Evolutionary conservation across 2,113 vertebrate genomes (phyloP).

Genomic region (Clupea harengus): DNA sequence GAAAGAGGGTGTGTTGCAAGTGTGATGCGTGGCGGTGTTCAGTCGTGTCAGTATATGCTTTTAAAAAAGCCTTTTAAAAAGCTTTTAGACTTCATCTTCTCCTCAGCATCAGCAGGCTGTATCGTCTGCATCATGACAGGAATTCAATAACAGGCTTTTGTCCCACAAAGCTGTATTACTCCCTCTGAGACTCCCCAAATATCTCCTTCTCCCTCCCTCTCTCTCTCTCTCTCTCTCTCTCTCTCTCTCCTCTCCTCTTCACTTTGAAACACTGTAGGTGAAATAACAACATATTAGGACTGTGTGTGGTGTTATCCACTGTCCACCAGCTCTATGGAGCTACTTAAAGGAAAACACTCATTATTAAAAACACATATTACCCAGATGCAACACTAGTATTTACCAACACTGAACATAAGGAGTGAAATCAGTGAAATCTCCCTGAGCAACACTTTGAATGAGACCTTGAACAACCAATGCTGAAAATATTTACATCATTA

Average conservation of each 20-base stretch:
- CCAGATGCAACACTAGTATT: neutral
- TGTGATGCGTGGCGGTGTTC: neutral
- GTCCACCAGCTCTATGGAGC: neutral
- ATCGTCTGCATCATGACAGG: slow-evolving; percentile 62
- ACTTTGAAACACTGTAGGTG: slow-evolving; percentile 38
- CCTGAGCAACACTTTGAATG: neutral
- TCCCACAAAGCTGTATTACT: slow-evolving; percentile 60
- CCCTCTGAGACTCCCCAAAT: slow-evolving; percentile 50
- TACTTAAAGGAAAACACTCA: neutral
- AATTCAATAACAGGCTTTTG: slow-evolving; percentile 65
- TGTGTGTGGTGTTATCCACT: neutral
- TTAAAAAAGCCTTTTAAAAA: slow-evolving; percentile 42
- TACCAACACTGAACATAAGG: neutral
- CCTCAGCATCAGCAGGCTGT: slow-evolving; percentile 55
- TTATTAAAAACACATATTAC: no score
- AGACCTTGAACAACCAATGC: neutral
- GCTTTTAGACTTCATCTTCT: slow-evolving; percentile 54
- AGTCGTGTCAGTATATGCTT: slow-evolving; percentile 24
- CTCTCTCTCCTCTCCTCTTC: neutral
- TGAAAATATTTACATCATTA: neutral
- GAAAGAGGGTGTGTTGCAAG: neutral
- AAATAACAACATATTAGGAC: slow-evolving; percentile 66
- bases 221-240: slow-evolving; percentile 5
- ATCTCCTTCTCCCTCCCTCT: slow-evolving; percentile 1
- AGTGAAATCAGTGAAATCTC: neutral